Base-by-base conservation (phyloP, 37 sponge, comb jelly and placozoan species). In the Beroe forskalii region DNA sequence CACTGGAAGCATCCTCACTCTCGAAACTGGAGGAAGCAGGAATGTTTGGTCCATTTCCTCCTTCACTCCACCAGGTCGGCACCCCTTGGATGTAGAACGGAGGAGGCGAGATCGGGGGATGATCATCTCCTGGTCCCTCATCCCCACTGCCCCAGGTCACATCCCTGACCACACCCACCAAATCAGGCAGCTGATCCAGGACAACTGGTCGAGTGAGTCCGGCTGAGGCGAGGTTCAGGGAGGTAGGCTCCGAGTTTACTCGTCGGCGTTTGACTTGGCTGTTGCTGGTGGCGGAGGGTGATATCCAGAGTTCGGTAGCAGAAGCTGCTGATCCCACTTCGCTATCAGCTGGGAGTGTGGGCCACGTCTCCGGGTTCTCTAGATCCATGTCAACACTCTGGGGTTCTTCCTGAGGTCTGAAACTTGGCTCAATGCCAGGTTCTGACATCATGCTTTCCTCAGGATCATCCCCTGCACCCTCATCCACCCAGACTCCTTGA, bases 161-260 rank as follows among this genome's bases (percentile, higher is more conserved):
- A 9, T 27, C 20, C 72, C 38, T 27, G 33, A 14, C 33, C 38
- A 69, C 72, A 35, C 72, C 72, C 72, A 69, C 72, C 38, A 69
- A 35, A 36, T 69, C 72, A 36, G 72, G 32, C 3, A 69, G 72
- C 19, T 69, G 72, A 17, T 69, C 72, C 28, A 69, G 32, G 33
- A 36, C 33, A 35, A 33, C 72, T 31, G 72, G 32, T 33, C 32
- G 72, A 37, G 72, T 36, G 19, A 69, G 72, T 69, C 72, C 72
- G 19, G 72, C 72, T 20, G 38, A 14, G 8, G 1, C 33, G 36
- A 69, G 72, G 66, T 64, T 27, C 1, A 6, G 35, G 2, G 39
- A 17, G 39, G 17, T 36, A 19, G 72, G 72, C 32, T 69, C 72
- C 17, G 72, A 69, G 72, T 36, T 12, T 2, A 69, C 72, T 36